Conservation (phyloP, 1,140 invertebrate genomes). For the Aphidius gifuensis region DNA sequence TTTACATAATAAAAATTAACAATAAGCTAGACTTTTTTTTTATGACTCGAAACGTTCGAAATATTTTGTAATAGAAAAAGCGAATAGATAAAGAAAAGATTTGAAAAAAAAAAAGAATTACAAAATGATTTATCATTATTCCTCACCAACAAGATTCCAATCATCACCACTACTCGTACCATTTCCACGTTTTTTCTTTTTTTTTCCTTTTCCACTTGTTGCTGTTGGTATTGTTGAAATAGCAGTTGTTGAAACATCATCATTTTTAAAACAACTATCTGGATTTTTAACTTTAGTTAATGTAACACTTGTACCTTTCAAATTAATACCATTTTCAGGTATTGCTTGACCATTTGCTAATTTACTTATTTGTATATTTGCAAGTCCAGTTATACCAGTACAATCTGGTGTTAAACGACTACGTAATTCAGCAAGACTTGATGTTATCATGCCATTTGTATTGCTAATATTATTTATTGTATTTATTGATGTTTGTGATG, state of each 20-base stretch:
- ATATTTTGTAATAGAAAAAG: too few relatives aligned
- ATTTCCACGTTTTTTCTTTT: constrained; percentile 56
- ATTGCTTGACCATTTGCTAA: constrained; percentile 51
- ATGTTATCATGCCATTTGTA: constrained; percentile 37
- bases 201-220: constrained; percentile 46
- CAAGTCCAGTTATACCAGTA: constrained; percentile 41
- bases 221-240: constrained; percentile 27
- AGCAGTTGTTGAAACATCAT: neutral
- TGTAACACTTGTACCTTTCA: constrained; percentile 51
- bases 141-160: constrained; percentile 60
- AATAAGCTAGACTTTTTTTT: too few relatives aligned
- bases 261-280: constrained; percentile 14
- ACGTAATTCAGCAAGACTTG: constrained; percentile 44
- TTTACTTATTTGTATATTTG: constrained; percentile 53
- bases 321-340: constrained; percentile 50
- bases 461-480: constrained; percentile 27
- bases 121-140: constrained; percentile 44
- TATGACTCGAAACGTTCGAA: too few relatives aligned
- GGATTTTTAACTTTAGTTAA: constrained; percentile 46
- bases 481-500: constrained; percentile 12
- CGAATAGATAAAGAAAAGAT: constrained; percentile 2
- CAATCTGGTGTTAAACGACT: constrained; percentile 41
- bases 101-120: constrained; percentile 22
- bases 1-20: too few relatives aligned
- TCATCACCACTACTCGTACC: constrained; percentile 51